Percentiles rank a stretch among this genome's conserved stretches.
phyloP scores from a whole-genome alignment of 2,797 vertebrate genomes.

The Chaenodraco wilsoni region DNA sequence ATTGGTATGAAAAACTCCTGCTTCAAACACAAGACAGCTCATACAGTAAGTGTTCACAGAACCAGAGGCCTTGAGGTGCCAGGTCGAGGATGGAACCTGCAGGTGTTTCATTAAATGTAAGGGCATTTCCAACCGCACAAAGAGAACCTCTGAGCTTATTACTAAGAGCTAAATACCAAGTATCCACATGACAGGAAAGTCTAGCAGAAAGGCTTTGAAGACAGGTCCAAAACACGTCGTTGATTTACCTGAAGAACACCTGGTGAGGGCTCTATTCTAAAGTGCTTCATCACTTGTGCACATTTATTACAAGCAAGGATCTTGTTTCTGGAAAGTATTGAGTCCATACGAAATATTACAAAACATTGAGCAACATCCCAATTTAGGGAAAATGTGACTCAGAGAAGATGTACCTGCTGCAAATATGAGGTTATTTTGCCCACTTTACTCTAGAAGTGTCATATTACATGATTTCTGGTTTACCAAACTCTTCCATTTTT shows the following conservation, averaged over 20 bases:
- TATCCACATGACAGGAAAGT: not conserved
- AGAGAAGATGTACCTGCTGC: slow-evolving; percentile 11
- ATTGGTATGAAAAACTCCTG: not conserved
- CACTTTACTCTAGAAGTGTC: not conserved
- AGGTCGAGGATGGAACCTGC: not conserved
- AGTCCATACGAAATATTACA: slow-evolving; percentile 27
- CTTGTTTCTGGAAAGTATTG: slow-evolving; percentile 17
- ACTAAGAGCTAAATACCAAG: not conserved
- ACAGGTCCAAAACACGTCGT: slow-evolving; percentile 16
- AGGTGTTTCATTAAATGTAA: slow-evolving; percentile 6
- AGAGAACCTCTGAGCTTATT: not conserved
- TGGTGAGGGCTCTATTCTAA: slow-evolving; percentile 7
- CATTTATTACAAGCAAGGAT: slow-evolving; percentile 4
- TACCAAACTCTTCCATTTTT: slow-evolving; percentile 5
- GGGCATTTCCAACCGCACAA: not conserved
- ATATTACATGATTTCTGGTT: slow-evolving; percentile 4
- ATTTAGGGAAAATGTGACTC: slow-evolving; percentile 28
- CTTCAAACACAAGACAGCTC: slow-evolving; percentile 1
- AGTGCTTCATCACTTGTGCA: slow-evolving; percentile 12
- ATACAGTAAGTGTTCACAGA: not conserved
- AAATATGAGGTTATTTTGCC: not conserved
- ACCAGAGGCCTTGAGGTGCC: not conserved
- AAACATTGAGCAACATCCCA: not conserved
- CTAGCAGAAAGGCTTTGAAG: slow-evolving; percentile 1
- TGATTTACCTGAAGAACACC: slow-evolving; percentile 29